phyloP scores from a whole-genome alignment of 2,888 invertebrate species.

The Villa cingulata region DNA sequence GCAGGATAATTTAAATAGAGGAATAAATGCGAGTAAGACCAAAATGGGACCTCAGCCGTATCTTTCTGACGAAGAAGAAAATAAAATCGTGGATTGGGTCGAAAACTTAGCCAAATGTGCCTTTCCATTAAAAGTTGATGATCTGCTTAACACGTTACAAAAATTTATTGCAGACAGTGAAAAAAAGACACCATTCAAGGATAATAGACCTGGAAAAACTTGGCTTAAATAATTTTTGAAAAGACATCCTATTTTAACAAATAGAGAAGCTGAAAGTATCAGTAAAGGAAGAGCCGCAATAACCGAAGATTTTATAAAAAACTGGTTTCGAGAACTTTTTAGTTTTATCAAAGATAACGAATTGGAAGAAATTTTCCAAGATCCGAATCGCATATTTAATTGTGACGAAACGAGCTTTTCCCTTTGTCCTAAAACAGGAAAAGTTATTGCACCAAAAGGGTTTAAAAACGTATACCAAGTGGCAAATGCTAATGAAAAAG shows the following conservation, averaged over 20 bases:
- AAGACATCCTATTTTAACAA: constrained; percentile 4
- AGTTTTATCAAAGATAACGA: constrained; percentile 10
- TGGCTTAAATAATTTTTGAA: constrained; percentile 4
- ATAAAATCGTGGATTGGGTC: constrained; percentile 6
- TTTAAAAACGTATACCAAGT: constrained; percentile 5
- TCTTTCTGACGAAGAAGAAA: constrained; percentile 7
- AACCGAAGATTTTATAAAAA: constrained; percentile 5
- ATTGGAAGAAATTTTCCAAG: constrained; percentile 5
- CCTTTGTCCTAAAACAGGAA: constrained; percentile 9
- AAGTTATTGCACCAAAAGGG: constrained; percentile 10
- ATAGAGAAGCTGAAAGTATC: constrained; percentile 7
- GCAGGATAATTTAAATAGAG: too few species aligned
- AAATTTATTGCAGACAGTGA: constrained; percentile 7
- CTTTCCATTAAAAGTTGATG: constrained; percentile 6
- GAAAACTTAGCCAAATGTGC: constrained; percentile 6
- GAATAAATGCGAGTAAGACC: constrained; percentile 1
- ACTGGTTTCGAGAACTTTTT: constrained; percentile 9
- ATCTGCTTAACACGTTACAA: constrained; percentile 8
- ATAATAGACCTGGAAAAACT: background rate
- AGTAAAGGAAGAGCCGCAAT: constrained; percentile 8
- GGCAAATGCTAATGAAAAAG: constrained; percentile 6
- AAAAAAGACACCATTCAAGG: constrained; percentile 1
- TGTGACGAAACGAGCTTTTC: constrained; percentile 7
- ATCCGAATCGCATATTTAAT: constrained; percentile 2
- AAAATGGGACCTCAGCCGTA: constrained; percentile 6